phyloP scores from a whole-genome alignment of 2,797 vertebrate genomes.

The Valencia hispanica region DNA sequence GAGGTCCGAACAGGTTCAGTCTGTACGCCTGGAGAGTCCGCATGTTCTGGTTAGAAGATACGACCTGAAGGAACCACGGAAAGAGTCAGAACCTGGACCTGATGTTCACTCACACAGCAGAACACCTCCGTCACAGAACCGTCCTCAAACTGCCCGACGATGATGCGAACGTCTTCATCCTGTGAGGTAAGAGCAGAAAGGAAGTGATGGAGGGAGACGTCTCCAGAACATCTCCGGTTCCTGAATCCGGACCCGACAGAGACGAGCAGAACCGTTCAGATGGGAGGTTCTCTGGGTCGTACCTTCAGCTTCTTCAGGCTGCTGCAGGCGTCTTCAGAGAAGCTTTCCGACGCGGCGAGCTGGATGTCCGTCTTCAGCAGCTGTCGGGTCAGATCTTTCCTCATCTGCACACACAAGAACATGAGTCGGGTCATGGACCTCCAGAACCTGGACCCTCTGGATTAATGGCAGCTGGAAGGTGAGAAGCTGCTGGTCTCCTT shows the following conservation, averaged over 20 bases:
- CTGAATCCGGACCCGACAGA: too few species aligned
- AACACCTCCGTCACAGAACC: constrained; percentile 88
- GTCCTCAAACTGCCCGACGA: constrained; percentile 88
- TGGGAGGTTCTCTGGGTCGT: neutral
- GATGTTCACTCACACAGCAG: constrained; percentile 84
- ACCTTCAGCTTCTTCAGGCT: constrained; percentile 90
- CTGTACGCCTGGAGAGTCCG: constrained; percentile 81
- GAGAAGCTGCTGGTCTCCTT: too few species aligned
- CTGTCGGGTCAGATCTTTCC: constrained; percentile 85
- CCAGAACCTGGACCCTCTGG: neutral
- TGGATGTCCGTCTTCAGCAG: constrained; percentile 84
- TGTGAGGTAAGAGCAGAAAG: constrained; percentile 58
- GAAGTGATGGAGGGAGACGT: neutral
- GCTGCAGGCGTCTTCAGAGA: constrained; percentile 85
- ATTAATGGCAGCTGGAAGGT: too few species aligned
- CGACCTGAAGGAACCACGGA: too few species aligned
- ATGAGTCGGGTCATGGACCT: neutral
- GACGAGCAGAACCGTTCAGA: neutral
- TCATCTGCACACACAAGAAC: constrained; percentile 79
- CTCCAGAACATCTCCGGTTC: neutral
- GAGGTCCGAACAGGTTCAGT: constrained; percentile 88
- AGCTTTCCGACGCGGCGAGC: constrained; percentile 83
- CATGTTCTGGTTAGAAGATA: neutral
- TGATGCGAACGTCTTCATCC: constrained; percentile 88
- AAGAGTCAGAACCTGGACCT: too few species aligned